A percentile compares a stretch with the other conserved stretches of the same genome.
Evolutionary conservation across 2,113 vertebrate species (phyloP).

Genomic region (Aspiorhynchus laticeps): DNA sequence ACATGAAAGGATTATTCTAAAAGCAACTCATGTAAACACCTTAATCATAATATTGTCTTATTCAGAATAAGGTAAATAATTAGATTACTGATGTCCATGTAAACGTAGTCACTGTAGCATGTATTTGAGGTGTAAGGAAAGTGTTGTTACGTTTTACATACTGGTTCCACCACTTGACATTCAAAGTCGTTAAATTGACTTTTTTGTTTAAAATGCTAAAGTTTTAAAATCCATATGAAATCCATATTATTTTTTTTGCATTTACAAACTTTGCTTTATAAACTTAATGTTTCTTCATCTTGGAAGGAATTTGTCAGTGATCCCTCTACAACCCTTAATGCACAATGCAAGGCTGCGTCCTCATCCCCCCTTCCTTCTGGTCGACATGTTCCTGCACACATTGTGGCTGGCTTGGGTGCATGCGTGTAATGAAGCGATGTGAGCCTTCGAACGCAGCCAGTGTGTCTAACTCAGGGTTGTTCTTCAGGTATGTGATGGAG

Average conservation of each 20-base stretch:
- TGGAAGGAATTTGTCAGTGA: not conserved
- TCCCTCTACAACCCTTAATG: not conserved
- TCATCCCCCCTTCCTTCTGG: not conserved
- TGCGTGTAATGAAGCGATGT: not conserved
- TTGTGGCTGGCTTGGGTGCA: not conserved
- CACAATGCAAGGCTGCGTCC: not conserved
- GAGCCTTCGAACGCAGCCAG: not conserved
- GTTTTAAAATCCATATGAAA: not conserved
- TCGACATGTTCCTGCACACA: not conserved
- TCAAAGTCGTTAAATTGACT: not conserved
- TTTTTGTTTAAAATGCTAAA: not conserved
- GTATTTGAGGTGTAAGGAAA: not conserved
- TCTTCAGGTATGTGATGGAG: constrained; percentile 86
- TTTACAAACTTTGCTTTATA: not conserved
- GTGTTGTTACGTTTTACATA: not conserved
- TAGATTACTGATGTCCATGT: no score
- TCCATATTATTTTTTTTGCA: not conserved
- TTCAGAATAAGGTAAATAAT: no score
- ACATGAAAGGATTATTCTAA: no score
- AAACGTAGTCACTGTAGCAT: not conserved
- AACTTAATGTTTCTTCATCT: not conserved
- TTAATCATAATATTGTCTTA: no score
- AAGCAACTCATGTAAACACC: no score
- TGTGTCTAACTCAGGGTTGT: constrained; percentile 69
- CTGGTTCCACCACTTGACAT: not conserved